A percentile compares a stretch with the other conserved stretches of the same genome.
Conservation (phyloP, 2,888 invertebrate species). For the Conomelus anceps region DNA sequence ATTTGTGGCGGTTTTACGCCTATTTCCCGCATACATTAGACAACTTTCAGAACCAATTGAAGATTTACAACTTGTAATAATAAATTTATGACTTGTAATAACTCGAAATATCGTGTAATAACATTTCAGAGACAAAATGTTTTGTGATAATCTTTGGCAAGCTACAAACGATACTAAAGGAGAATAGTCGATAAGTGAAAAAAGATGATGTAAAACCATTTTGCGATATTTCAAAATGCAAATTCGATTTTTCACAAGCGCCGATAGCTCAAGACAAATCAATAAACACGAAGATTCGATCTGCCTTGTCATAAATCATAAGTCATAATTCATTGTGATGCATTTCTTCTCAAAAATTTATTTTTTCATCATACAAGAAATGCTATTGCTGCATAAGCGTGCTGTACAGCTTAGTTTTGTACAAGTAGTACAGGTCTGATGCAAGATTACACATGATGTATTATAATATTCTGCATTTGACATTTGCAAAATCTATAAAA, state of each 20-base stretch:
- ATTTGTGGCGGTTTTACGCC: too few relatives aligned
- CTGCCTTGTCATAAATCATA: background rate
- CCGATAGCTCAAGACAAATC: background rate
- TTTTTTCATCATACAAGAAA: too few relatives aligned
- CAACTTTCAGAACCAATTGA: too few relatives aligned
- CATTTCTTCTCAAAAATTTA: background rate
- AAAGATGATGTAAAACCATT: background rate
- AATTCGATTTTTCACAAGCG: background rate
- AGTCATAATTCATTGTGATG: background rate
- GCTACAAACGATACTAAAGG: too few relatives aligned
- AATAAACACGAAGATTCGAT: background rate
- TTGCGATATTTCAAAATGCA: background rate
- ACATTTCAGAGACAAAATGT: too few relatives aligned
- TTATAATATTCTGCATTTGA: background rate
- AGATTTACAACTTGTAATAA: too few relatives aligned
- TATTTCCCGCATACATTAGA: too few relatives aligned
- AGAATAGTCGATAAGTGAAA: too few relatives aligned
- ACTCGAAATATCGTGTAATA: too few relatives aligned
- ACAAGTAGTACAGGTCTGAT: background rate
- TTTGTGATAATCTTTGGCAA: too few relatives aligned
- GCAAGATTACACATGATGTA: background rate
- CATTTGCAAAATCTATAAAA: background rate
- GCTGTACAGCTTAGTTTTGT: background rate
- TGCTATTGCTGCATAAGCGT: too few relatives aligned
- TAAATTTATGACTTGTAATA: too few relatives aligned